Evolutionary conservation across 2,888 invertebrate species (phyloP), one percentile per base, ranked within the genome.

Genomic region (Lypha dubia): DNA sequence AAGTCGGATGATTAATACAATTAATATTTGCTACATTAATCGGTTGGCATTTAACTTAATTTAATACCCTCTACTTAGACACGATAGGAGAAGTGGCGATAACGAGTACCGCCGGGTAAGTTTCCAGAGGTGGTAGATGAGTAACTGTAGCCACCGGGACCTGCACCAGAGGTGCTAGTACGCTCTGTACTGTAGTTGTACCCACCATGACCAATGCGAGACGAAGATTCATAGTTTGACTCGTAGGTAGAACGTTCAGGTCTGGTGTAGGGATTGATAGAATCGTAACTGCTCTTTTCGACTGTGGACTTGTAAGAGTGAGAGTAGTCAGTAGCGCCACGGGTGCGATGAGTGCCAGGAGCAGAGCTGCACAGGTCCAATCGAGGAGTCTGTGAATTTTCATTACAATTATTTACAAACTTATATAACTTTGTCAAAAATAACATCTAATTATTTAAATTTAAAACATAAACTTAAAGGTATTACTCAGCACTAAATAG

Each of bases 51-150:
- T 56, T n/a, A 22, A 51, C 41, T 51, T 53, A 9, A 28, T 49
- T 24, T 68, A 3, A 1, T 1, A 9, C 17, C n/a, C 6, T 32
- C n/a, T 15, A 32, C 0, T 94, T 96, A 97, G 92, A 97, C 96
- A 93, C 96, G 95, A 93, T 97, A 97, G 89, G 96, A 96, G 94
- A 95, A 97, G 93, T 97, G 96, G 90, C 97, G 96, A 93, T 97
- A 97, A 90, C 93, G 93, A 91, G 95, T 96, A 92, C 97, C 97
- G 90, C 95, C 95, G 87, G 97, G 97, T 91, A 97, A 94, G 92
- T 95, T 95, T 91, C 97, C 97, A 92, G 95, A 95, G 88, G 95
- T 93, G 89, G 95, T 94, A 86, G 96, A 95, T 88, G 96, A 95
- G 93, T 97, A 97, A 91, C 96, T 96, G 93, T 97, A 97, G 89